Percentiles rank a stretch among this genome's conserved stretches.
These are phyloP conservation scores for Amniataba percoides DNA, from an alignment of 2,797 vertebrate species.

Conservation along the genomic window DNA sequence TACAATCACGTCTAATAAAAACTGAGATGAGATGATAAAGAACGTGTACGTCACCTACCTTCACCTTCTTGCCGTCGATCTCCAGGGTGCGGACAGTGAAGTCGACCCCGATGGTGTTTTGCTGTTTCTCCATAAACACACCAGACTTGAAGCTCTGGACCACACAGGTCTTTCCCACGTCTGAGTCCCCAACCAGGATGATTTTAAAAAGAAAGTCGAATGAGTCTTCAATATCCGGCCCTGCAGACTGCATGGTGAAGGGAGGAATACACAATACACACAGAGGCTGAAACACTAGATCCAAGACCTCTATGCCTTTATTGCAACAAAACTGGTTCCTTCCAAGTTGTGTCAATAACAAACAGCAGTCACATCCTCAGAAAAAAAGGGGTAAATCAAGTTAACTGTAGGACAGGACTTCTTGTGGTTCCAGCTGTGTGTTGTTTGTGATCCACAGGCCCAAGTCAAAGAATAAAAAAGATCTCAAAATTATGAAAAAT, in stretches of 20 bases:
- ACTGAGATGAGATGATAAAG: background rate
- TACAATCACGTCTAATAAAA: background rate
- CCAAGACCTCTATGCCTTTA: slow-evolving; percentile 36
- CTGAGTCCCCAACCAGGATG: slow-evolving; percentile 95
- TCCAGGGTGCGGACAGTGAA: slow-evolving; percentile 93
- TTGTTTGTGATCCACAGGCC: background rate
- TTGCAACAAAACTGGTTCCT: slow-evolving; percentile 62
- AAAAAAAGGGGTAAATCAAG: slow-evolving; percentile 1
- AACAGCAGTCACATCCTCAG: slow-evolving; percentile 43
- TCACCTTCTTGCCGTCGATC: slow-evolving; percentile 94
- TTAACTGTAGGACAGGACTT: slow-evolving; percentile 5
- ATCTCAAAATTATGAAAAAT: background rate
- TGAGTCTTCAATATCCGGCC: slow-evolving; percentile 85
- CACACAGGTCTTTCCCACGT: slow-evolving; percentile 96
- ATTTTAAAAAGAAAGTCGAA: slow-evolving; percentile 98
- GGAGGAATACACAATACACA: slow-evolving; percentile 33
- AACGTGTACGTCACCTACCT: slow-evolving; percentile 81
- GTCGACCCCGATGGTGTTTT: slow-evolving; percentile 97
- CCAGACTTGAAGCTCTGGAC: slow-evolving; percentile 95
- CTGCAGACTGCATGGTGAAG: slow-evolving; percentile 84
- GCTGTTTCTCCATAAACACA: slow-evolving; percentile 90
- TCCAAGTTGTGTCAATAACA: slow-evolving; percentile 72
- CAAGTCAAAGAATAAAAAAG: background rate
- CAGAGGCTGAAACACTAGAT: slow-evolving; percentile 38
- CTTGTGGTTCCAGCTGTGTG: slow-evolving; percentile 14